Base-by-base conservation (phyloP, 1,140 invertebrate species). In the Dolichoris vasculosae region DNA sequence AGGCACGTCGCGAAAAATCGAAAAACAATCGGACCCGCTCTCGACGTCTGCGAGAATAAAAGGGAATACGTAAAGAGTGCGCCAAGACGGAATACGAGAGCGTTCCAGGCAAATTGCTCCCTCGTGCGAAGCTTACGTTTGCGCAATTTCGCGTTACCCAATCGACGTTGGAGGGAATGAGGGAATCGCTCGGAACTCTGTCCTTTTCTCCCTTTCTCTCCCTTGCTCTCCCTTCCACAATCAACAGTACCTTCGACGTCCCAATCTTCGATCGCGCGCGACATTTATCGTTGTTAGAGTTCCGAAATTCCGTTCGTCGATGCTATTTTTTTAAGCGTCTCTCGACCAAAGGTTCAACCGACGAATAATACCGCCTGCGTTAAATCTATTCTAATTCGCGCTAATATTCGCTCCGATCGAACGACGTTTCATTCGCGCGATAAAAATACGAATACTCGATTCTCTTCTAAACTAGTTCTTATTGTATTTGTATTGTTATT, bases 121-220 rank as follows among this genome's bases (percentile, higher is more conserved):
- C 26, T 75, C 26, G 32, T 71, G 2, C 20, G 51, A 15, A 55
- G 35, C 20, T 76, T 71, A 38, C 40, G 40, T 43, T 83, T 83
- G 73, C 43, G 75, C 59, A 83, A 83, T 77, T 67, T 46, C n/a
- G 76, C 46, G 15, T 84, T 84, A 63, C 43, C 23, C 76, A 84
- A 84, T 84, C 55, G 55, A 9, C 40, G 40, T 67, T 59, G 82
- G 55, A 71, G 51, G 51, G 69, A 75, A 48, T 20, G 55, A 71
- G 51, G 51, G 69, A 75, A 48, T 20, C 17, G 63, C 38, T 38
- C 80, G 46, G 23, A 9, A 30, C 40, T n/a, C 30, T 13, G 26
- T 30, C 26, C 67, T n/a, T 13, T 8, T 67, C 30, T 75, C 38
- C 9, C 40, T 48, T 4, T 15, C 2, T n/a, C 40, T 40, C 77